Base-by-base conservation (phyloP, 1,140 invertebrate genomes). In the Gonatopus flavifemur region DNA sequence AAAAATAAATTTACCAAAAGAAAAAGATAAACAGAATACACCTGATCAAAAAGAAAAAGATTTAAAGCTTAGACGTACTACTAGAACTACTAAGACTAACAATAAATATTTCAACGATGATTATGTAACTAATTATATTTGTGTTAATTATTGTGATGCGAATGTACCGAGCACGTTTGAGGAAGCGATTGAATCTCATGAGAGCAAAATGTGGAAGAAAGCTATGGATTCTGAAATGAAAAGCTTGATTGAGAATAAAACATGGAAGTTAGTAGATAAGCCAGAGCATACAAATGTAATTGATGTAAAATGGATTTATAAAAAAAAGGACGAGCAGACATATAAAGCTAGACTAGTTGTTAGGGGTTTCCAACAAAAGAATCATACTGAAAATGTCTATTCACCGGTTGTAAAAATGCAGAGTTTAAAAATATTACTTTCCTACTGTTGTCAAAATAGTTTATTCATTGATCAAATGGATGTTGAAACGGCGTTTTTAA, bases 401-500 rank as follows among this genome's bases (percentile, higher is more conserved):
- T 60, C 69, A 16, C 64, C 64, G 31, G 66, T 70, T 46, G 58
- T 24, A 10, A 45, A 43, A 39, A 40, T 37, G 16, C 39, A 30
- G 21, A 41, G n/a, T 13, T 31, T 49, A 35, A 39, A 69, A 59
- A 49, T 59, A 39, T 52, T 68, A 60, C 55, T 65, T 21, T 57
- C 57, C 25, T 62, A 66, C 18, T 48, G 53, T 55, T 64, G 54
- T 47, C 39, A 59, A 59, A 55, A 59, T 51, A 53, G 46, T 52
- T 55, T 58, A 36, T 37, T 59, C 24, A 53, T 75, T 0, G 41
- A 55, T 13, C 65, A 74, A 43, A 64, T 76, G 49, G 74, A 79
- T n/a, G n/a, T n/a, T n/a, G n/a, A n/a, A n/a, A n/a, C n/a, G n/a
- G n/a, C n/a, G n/a, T n/a, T n/a, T n/a, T 51, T 77, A 42, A 70